Percentiles rank a stretch among this genome's conserved stretches.
Evolutionary conservation across 2,113 vertebrate genomes (phyloP).

Genomic region (Vulpes lagopus): DNA sequence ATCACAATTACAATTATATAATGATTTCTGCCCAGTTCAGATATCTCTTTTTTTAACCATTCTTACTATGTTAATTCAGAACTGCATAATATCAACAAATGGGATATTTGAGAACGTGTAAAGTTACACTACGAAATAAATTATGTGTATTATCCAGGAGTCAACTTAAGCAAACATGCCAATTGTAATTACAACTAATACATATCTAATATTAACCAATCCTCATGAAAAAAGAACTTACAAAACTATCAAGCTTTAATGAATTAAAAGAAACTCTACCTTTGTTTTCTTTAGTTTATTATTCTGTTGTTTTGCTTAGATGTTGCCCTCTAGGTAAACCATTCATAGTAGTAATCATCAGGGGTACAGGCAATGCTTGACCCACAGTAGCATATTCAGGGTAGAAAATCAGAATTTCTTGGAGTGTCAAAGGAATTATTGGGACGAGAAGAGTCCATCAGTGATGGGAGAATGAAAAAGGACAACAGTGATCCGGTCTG

Average conservation of each 20-base stretch:
- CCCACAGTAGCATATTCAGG: not conserved
- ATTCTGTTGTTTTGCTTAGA: not conserved
- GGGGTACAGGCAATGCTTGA: not conserved
- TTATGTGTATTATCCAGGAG: not conserved
- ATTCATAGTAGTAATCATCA: not conserved
- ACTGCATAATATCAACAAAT: not conserved
- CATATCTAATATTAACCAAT: not conserved
- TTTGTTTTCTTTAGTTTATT: not conserved
- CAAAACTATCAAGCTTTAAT: not conserved
- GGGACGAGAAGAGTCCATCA: not conserved
- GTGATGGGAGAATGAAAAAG: not conserved
- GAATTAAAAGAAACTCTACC: not conserved
- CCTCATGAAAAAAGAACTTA: not conserved
- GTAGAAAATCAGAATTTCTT: conserved; percentile 9
- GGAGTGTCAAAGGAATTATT: not conserved
- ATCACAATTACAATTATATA: conserved; percentile 13
- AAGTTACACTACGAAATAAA: not conserved
- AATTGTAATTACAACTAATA: not conserved
- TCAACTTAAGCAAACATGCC: not conserved
- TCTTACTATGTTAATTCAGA: conserved; percentile 32
- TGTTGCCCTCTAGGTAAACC: not conserved
- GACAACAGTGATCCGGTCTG: not conserved
- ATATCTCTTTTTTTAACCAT: not conserved
- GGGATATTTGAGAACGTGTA: not conserved
- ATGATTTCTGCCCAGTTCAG: not conserved